phyloP scores from a whole-genome alignment of 2,113 vertebrate species.

The Charadrius vociferus region DNA sequence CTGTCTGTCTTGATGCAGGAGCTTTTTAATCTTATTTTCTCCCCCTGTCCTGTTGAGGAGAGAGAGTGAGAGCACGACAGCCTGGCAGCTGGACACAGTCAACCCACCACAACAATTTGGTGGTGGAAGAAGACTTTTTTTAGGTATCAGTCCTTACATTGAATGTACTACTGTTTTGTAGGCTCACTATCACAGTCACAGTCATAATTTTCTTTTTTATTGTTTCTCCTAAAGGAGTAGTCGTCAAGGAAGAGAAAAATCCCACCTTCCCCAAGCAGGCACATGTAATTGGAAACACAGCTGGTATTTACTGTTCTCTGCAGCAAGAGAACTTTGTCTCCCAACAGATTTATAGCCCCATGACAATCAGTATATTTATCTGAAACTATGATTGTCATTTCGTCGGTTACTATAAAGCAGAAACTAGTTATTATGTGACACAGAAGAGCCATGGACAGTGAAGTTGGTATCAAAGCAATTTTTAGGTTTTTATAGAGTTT shows the following conservation, averaged over 20 bases:
- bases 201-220: background rate
- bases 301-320: conserved; percentile 20
- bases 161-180: background rate
- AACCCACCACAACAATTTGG: background rate
- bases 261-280: background rate
- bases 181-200: background rate
- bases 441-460: background rate
- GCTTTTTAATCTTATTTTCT: background rate
- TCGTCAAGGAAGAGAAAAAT: background rate
- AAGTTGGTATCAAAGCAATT: background rate
- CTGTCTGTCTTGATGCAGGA: background rate
- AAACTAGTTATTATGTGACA: background rate
- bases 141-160: background rate
- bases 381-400: background rate
- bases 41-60: background rate
- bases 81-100: background rate
- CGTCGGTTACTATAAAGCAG: background rate
- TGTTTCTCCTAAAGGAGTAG: background rate
- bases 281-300: background rate
- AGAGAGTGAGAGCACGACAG: background rate
- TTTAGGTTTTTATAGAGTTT: background rate
- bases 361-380: background rate
- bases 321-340: background rate
- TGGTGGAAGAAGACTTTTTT: background rate
- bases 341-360: background rate